phyloP scores from a whole-genome alignment of 2,888 invertebrate species.

The Rhorus exstirpatorius region DNA sequence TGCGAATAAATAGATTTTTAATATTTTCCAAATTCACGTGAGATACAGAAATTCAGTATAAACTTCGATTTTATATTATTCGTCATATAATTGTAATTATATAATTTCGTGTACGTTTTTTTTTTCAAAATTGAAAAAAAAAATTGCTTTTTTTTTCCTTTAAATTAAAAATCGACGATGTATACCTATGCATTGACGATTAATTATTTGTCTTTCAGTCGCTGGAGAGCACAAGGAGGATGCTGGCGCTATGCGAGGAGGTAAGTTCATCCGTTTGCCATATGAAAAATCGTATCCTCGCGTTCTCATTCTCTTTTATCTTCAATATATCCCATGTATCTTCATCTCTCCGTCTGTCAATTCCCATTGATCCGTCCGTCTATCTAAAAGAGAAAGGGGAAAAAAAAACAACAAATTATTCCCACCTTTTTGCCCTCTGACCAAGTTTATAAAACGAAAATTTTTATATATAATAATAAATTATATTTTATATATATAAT shows the following conservation, averaged over 20 bases:
- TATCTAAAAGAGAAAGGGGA: conserved; percentile 24
- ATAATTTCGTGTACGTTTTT: no score
- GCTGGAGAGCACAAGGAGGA: conserved; percentile 96
- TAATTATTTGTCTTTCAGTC: conserved; percentile 90
- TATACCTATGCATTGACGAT: not conserved
- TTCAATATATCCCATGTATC: conserved; percentile 40
- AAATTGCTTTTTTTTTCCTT: no score
- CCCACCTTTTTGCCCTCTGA: conserved; percentile 1
- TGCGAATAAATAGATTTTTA: no score
- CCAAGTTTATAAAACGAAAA: conserved; percentile 23
- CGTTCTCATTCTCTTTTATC: conserved; percentile 56
- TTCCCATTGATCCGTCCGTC: conserved; percentile 54
- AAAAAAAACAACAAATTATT: not conserved
- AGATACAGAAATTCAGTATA: no score
- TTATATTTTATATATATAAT: not conserved
- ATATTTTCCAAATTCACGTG: no score
- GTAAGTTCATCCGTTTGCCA: conserved; percentile 87
- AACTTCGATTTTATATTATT: no score
- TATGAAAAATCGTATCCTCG: conserved; percentile 55
- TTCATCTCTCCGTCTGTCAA: conserved; percentile 61
- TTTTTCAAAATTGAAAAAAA: no score
- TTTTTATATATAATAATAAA: not conserved
- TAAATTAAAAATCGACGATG: not conserved
- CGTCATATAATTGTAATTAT: no score
- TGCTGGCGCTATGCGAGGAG: conserved; percentile 97